Evolutionary conservation across 2,797 vertebrate genomes (phyloP), one percentile per base, ranked within the genome.

Genomic region (Rhinoraja longicauda): DNA sequence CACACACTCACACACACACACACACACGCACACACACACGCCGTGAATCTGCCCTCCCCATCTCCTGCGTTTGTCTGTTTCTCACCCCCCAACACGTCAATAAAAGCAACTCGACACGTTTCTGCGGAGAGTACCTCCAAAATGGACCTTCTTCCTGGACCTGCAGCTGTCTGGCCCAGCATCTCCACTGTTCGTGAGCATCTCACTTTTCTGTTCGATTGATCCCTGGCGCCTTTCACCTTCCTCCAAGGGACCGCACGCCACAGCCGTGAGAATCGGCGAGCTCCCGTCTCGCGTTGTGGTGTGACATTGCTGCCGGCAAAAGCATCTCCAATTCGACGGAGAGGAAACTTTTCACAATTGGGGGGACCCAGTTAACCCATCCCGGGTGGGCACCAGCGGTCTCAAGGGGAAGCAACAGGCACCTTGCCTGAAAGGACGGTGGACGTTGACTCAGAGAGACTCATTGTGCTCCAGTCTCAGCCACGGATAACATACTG

Each of bases 111-210:
- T 39, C 6, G 32, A 59, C 24, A 53, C 21, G 39, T 73, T 86
- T 45, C 91, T n/a, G 9, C 13, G 45, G 29, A 53, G 13, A 94
- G 67, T 96, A 96, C 96, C 96, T 96, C 96, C 95, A 67, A 95
- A 97, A 95, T 94, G 94, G 96, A 96, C 96, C 96, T 95, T 96
- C 94, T 96, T 96, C 96, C 95, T 94, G 93, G 94, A 95, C 94
- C 95, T 95, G 39, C 95, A 96, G 94, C 93, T 95, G 93, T 96
- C 95, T 93, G 96, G 94, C 94, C 95, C 95, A 93, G 36, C 94
- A 95, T 93, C 94, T 94, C 95, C 76, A 94, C 94, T 94, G 94
- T 95, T 94, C 93, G 95, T 94, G 94, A 95, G 94, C 95, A 96
- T 94, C 88, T 96, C 94, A 95, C 93, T 94, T 93, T 84, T 93